Percentiles rank a stretch among this genome's conserved stretches.
These are phyloP conservation scores for Cheilosia variabilis DNA, from an alignment of 2,888 invertebrate species.

Conservation along the genomic window DNA sequence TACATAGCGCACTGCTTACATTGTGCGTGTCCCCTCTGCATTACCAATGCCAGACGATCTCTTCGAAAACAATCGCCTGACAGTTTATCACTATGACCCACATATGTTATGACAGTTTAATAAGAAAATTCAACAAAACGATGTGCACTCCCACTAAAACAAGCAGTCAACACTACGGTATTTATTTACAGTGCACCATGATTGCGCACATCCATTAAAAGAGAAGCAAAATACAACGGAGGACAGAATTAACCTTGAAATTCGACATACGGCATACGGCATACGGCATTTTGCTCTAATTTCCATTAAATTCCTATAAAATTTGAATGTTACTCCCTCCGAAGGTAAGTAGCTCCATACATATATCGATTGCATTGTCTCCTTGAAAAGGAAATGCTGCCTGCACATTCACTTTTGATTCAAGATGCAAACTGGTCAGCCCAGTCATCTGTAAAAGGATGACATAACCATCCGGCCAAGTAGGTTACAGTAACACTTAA, in stretches of 20 bases:
- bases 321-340: neutral
- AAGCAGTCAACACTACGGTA: neutral
- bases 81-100: neutral
- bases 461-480: slow-evolving; percentile 60
- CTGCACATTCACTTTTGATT: slow-evolving; percentile 59
- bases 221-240: neutral
- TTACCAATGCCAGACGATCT: neutral
- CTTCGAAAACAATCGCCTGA: neutral
- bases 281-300: slow-evolving; percentile 15
- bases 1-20: no score
- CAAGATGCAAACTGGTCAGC: slow-evolving; percentile 55
- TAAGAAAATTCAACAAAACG: slow-evolving; percentile 3
- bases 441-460: slow-evolving; percentile 63
- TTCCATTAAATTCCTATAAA: slow-evolving; percentile 15
- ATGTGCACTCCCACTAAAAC: neutral
- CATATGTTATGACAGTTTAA: slow-evolving; percentile 8
- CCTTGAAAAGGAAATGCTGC: slow-evolving; percentile 51
- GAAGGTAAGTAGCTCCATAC: slow-evolving; percentile 11
- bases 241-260: slow-evolving; percentile 12
- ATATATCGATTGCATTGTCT: neutral
- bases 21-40: neutral
- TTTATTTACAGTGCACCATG: slow-evolving; percentile 3
- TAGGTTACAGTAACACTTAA: slow-evolving; percentile 62
- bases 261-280: neutral
- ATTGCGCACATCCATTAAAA: neutral